Evolutionary conservation across 1,140 invertebrate species (phyloP), one percentile per base, ranked within the genome.

Genomic region (Watersipora subatra): DNA sequence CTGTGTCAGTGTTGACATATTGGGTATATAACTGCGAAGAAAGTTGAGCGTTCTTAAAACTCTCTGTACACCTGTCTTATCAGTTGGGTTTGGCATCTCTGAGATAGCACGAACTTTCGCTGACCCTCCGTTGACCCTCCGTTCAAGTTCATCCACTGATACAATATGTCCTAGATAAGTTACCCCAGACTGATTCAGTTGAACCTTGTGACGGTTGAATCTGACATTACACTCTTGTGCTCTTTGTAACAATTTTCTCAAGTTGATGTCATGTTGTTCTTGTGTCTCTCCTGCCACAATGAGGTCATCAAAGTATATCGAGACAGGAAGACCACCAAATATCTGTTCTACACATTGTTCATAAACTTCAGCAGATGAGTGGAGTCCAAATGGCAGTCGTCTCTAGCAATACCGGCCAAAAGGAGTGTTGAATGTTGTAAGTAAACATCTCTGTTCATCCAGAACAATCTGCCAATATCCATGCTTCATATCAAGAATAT

Each of bases 41-140:
- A 66, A 70, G 73, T 17, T 70, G 69, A 0, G 70, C 63, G 58
- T 72, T 73, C 65, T n/a, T n/a, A n/a, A n/a, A n/a, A n/a, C n/a
- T n/a, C n/a, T n/a, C n/a, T n/a, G n/a, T n/a, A n/a, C n/a, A 22
- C 29, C 68, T 61, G 55, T 55, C 22, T 67, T 68, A 30, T 70
- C 57, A 28, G 22, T 56, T 56, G 72, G 70, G 15, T n/a, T n/a
- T n/a, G n/a, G n/a, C n/a, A n/a, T n/a, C n/a, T n/a, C n/a, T n/a
- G n/a, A n/a, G n/a, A n/a, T n/a, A 63, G 30, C 46, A 63, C 62
- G 73, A 12, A n/a, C 24, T 1, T 82, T 76, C 25, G 75, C 75
- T n/a, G 71, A 65, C 0, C 80, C 67, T 65, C 81, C 81, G 3
- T 70, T 68, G 2, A 71, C 72, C 65, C 80, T 77, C 28, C 74